These are phyloP conservation scores for Drosophila suboccidentalis DNA, from an alignment of 2,888 invertebrate genomes.

Conservation along the genomic window DNA sequence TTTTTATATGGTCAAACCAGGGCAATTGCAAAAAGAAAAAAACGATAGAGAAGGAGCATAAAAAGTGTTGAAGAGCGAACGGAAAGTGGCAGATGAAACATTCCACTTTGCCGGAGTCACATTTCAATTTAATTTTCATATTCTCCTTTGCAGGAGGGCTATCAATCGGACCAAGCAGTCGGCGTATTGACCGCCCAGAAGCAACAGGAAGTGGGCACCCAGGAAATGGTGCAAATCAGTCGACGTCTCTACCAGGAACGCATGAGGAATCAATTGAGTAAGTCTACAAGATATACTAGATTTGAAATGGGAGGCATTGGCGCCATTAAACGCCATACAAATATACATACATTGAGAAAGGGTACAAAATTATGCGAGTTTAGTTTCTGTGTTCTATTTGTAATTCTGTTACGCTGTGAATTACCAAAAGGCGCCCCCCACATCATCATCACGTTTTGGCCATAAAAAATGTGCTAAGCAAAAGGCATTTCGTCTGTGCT, in stretches of 20 bases:
- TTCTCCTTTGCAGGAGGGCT: conserved; percentile 68
- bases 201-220: conserved; percentile 75
- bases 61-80: background rate
- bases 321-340: conserved; percentile 53
- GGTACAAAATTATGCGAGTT: background rate
- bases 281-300: conserved; percentile 23
- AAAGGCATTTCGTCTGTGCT: conserved; percentile 46
- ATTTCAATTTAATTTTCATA: conserved; percentile 46
- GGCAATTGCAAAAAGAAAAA: conserved; percentile 15
- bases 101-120: conserved; percentile 20
- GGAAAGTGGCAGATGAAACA: conserved; percentile 35
- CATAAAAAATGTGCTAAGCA: conserved; percentile 74
- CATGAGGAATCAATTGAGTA: conserved; percentile 55
- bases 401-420: conserved; percentile 39
- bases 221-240: conserved; percentile 66
- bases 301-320: conserved; percentile 12
- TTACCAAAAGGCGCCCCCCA: conserved; percentile 43
- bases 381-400: conserved; percentile 4
- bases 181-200: conserved; percentile 80
- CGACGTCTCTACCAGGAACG: conserved; percentile 18
- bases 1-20: conserved; percentile 32
- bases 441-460: conserved; percentile 69
- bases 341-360: background rate
- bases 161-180: conserved; percentile 74
- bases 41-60: background rate